Evolutionary conservation across 2,797 vertebrate species (phyloP).

Genomic region (Carapus acus): DNA sequence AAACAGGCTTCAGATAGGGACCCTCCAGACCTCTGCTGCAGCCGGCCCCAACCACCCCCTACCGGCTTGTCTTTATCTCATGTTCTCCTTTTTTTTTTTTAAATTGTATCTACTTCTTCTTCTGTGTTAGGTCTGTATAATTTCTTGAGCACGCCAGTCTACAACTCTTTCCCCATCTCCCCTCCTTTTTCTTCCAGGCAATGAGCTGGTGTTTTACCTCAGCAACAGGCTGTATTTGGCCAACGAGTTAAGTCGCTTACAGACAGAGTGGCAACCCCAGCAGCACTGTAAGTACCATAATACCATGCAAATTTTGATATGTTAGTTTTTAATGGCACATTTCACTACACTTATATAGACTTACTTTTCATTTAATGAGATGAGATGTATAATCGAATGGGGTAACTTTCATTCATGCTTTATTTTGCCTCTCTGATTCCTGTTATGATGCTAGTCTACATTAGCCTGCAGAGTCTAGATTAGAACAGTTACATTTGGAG

Average conservation of each 20-base stretch:
- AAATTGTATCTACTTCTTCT: constrained; percentile 5
- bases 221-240: constrained; percentile 27
- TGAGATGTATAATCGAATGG: constrained; percentile 32
- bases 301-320: constrained; percentile 30
- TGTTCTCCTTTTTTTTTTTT: constrained; percentile 10
- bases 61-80: constrained; percentile 11
- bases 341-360: constrained; percentile 20
- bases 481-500: no score
- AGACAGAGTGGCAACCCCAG: constrained; percentile 26
- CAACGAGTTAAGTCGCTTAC: constrained; percentile 33
- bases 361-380: constrained; percentile 36
- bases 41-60: constrained; percentile 22
- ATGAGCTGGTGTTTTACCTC: constrained; percentile 16
- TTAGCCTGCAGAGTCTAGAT: no score
- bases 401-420: constrained; percentile 25
- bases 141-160: constrained; percentile 10
- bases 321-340: constrained; percentile 23
- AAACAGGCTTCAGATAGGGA: constrained; percentile 54
- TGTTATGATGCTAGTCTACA: constrained; percentile 22
- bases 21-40: constrained; percentile 33
- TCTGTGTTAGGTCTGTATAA: constrained; percentile 2
- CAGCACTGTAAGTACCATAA: constrained; percentile 52
- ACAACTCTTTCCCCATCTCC: constrained; percentile 16
- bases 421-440: constrained; percentile 30
- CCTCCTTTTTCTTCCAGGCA: constrained; percentile 25